Conservation (phyloP, 1,140 invertebrate species). For the Spodoptera litura region DNA sequence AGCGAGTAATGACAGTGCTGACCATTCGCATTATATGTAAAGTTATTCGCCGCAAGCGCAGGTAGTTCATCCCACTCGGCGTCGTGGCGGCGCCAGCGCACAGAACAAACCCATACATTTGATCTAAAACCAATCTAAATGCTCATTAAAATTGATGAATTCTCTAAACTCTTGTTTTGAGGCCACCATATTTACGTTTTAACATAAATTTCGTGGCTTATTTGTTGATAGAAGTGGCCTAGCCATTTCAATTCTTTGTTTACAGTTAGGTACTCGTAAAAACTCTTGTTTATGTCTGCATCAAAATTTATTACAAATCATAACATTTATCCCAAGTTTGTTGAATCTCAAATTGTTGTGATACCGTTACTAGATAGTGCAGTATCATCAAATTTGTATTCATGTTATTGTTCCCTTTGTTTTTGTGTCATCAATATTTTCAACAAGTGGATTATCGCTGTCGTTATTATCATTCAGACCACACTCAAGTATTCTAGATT, state of each 20-base stretch:
- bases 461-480: not conserved
- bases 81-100: constrained; percentile 52
- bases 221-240: constrained; percentile 12
- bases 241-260: constrained; percentile 18
- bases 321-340: constrained; percentile 1
- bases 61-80: constrained; percentile 58
- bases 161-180: constrained; percentile 45
- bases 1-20: constrained; percentile 33
- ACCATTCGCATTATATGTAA: constrained; percentile 47
- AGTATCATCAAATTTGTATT: too few relatives aligned
- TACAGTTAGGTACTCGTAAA: constrained; percentile 27
- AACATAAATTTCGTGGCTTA: constrained; percentile 35
- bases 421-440: not conserved
- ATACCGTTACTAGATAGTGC: not conserved
- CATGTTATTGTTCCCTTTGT: not conserved
- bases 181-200: constrained; percentile 37
- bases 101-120: constrained; percentile 22
- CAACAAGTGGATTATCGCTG: not conserved
- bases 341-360: not conserved
- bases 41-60: constrained; percentile 48
- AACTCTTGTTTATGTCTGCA: constrained; percentile 28
- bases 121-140: constrained; percentile 40
- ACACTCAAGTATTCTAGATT: not conserved
- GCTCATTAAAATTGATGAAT: constrained; percentile 47
- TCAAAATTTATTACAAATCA: not conserved